These are phyloP conservation scores for Xenopus borealis DNA, from an alignment of 2,113 vertebrate species.

Conservation along the genomic window DNA sequence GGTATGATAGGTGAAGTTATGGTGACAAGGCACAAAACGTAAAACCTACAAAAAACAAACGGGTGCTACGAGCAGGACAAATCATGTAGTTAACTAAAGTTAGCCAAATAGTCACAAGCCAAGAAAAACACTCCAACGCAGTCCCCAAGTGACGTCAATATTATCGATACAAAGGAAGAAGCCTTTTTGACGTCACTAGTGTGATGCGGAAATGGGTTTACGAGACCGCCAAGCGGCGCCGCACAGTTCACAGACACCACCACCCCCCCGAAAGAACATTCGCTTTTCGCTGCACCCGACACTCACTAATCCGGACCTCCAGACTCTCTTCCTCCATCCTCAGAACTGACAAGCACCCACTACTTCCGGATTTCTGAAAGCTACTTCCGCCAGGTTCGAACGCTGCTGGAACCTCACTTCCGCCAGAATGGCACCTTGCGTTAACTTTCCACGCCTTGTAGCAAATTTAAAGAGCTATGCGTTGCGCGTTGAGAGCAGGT, in stretches of 20 bases:
- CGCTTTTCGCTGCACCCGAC: constrained; percentile 32
- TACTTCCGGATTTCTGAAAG: constrained; percentile 50
- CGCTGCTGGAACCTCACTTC: constrained; percentile 23
- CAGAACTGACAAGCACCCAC: constrained; percentile 62
- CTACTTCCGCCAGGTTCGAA: constrained; percentile 52
- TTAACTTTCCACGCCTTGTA: background rate
- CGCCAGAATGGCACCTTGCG: background rate
- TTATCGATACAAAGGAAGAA: background rate
- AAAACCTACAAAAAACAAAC: too few relatives aligned
- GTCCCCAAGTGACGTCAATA: constrained; percentile 1
- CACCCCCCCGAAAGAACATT: background rate
- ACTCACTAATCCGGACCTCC: constrained; percentile 92
- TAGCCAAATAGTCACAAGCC: too few relatives aligned
- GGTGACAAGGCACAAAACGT: too few relatives aligned
- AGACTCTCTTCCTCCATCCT: constrained; percentile 78
- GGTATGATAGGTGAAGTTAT: too few relatives aligned
- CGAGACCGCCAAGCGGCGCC: background rate
- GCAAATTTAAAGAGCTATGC: too few relatives aligned
- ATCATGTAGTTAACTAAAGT: too few relatives aligned
- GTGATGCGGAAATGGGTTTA: constrained; percentile 7
- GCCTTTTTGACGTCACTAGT: background rate
- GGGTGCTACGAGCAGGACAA: too few relatives aligned
- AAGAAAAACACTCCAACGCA: background rate
- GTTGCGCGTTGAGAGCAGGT: too few relatives aligned
- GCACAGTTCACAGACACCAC: too few relatives aligned